Conservation (phyloP, 2,888 invertebrate genomes). For the Pristionchus entomophagus region DNA sequence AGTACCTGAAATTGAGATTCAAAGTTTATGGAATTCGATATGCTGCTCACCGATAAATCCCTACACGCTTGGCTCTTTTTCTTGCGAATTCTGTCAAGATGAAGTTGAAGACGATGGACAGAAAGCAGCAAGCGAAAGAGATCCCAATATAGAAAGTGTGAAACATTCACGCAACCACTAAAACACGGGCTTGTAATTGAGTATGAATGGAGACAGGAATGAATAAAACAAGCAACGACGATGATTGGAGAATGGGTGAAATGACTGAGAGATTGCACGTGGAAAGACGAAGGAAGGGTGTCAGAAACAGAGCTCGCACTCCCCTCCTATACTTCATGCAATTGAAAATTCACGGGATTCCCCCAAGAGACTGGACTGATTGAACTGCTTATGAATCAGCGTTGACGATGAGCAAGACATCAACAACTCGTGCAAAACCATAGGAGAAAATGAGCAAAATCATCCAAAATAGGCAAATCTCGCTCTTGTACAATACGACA, state of each 20-base stretch:
- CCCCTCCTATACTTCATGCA: background rate
- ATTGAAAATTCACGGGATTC: background rate
- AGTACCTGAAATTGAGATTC: background rate
- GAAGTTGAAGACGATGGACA: slow-evolving; percentile 4
- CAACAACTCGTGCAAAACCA: no score
- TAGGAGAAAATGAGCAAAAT: background rate
- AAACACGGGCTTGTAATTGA: background rate
- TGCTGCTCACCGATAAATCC: slow-evolving; percentile 14
- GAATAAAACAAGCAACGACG: background rate
- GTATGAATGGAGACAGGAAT: background rate
- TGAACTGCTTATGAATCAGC: background rate
- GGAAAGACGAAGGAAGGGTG: background rate
- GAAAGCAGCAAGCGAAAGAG: background rate
- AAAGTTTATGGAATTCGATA: background rate
- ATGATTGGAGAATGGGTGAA: background rate
- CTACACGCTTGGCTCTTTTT: background rate
- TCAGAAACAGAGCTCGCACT: background rate
- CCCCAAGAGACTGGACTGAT: background rate
- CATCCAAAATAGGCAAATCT: slow-evolving; percentile 3
- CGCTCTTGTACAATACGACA: background rate
- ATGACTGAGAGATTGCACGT: background rate
- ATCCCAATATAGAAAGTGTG: background rate
- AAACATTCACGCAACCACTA: background rate
- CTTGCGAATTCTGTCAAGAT: background rate
- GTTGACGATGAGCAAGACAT: no score